phyloP scores from a whole-genome alignment of 2,113 vertebrate genomes.

The Urocynchramus pylzowi region DNA sequence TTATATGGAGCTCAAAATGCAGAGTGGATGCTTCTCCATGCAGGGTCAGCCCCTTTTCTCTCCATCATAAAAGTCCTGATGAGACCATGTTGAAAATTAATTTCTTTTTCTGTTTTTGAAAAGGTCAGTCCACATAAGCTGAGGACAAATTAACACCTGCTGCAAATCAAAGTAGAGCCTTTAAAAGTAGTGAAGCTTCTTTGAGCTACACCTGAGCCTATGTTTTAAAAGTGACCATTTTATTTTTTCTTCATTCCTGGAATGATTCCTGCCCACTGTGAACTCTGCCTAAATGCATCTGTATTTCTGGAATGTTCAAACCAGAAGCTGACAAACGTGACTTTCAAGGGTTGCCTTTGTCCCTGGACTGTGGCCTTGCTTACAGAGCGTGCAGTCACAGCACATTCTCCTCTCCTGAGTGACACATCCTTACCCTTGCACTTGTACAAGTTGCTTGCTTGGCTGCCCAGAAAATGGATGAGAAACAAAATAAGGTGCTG shows the following conservation, averaged over 20 bases:
- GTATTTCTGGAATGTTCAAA: neutral
- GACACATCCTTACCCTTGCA: neutral
- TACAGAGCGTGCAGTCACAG: neutral
- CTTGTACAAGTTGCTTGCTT: conserved; percentile 24
- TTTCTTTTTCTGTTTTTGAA: neutral
- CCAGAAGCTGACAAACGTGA: neutral
- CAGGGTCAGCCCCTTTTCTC: neutral
- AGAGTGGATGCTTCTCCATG: neutral
- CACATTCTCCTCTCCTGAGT: neutral
- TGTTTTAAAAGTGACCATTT: neutral
- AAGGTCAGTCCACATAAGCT: neutral
- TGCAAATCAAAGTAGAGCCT: neutral
- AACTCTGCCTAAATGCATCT: neutral
- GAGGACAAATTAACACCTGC: neutral
- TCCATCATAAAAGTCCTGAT: neutral
- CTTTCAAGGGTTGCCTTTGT: neutral
- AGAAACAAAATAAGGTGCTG: conserved; percentile 31
- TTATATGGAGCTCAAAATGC: neutral
- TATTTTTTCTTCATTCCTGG: neutral
- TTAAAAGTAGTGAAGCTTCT: neutral
- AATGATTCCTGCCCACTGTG: neutral
- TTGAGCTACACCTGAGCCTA: neutral
- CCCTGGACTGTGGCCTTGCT: neutral
- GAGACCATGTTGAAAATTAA: neutral
- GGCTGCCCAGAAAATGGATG: conserved; percentile 20